Base-by-base conservation (phyloP, 1,140 invertebrate genomes). In the Eufriesea mexicana region DNA sequence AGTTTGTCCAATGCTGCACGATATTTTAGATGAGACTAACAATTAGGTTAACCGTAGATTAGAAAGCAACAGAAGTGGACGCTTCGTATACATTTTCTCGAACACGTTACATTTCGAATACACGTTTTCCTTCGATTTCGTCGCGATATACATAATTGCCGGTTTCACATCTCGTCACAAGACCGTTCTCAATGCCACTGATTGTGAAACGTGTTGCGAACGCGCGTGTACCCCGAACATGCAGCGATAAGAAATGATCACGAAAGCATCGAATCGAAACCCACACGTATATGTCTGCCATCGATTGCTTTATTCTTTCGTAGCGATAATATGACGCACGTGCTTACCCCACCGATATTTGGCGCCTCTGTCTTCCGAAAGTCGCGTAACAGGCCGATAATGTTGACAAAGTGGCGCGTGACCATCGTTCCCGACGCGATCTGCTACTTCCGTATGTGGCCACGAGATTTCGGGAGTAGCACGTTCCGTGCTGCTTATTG, bases 171-270 rank as follows among this genome's bases (percentile, higher is more conserved):
- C 62, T 28, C 5, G 25, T 25, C 28, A 12, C 6, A 45, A 10
- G 16, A 20, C 71, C 25, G 54, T 4, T 12, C 79, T n/a, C 25
- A 18, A 47, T 42, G 62, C 23, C 47, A 82, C 73, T 82, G 79
- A 82, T 82, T 68, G 54, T 51, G 79, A 82, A 82, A 82, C 73
- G 6, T 23, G 74, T 42, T 54, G n/a, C 59, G 25, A n/a, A 76
- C n/a, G 25, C 35, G 62, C 70, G 72, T 25, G 45, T 75, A 45
- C 45, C 71, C 59, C 73, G 71, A 16, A 18, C 79, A 23, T 76
- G 79, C 79, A 57, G 12, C 35, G 79, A 82, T 82, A 82, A 82
- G 72, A 57, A 76, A 51, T 76, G 66, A 82, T 82, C 79, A 51
- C 35, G 25, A 28, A 42, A 47, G 45, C 51, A 10, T 47, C 5